Evolutionary conservation across 1,140 invertebrate species (phyloP).

Genomic region (Lucilia cuprina): DNA sequence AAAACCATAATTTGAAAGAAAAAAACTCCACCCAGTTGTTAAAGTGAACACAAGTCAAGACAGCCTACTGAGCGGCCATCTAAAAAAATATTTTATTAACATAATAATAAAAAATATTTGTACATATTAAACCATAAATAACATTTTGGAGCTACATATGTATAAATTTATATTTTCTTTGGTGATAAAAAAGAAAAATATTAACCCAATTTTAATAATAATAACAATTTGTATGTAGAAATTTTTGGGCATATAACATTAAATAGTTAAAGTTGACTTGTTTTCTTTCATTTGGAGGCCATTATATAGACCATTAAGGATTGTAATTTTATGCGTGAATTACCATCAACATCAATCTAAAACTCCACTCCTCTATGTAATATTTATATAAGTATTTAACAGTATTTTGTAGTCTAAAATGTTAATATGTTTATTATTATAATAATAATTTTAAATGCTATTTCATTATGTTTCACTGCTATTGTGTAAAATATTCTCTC

Average conservation of each 20-base stretch:
- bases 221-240: no score
- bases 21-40: neutral
- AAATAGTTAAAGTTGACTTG: no score
- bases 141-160: neutral
- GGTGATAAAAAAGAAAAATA: neutral
- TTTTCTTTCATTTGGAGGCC: neutral
- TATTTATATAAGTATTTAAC: neutral
- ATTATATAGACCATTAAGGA: neutral
- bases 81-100: neutral
- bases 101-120: neutral
- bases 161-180: neutral
- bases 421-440: neutral
- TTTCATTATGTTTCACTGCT: neutral
- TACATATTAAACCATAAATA: neutral
- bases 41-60: neutral
- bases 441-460: neutral
- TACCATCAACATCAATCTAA: neutral
- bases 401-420: neutral
- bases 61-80: neutral
- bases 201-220: neutral
- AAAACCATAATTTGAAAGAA: neutral
- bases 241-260: no score
- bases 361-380: neutral
- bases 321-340: conserved; percentile 7
- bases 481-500: neutral